Percentiles rank a stretch among this genome's conserved stretches.
Evolutionary conservation across 2,113 vertebrate species (phyloP).

Genomic region (Prionailurus viverrinus): DNA sequence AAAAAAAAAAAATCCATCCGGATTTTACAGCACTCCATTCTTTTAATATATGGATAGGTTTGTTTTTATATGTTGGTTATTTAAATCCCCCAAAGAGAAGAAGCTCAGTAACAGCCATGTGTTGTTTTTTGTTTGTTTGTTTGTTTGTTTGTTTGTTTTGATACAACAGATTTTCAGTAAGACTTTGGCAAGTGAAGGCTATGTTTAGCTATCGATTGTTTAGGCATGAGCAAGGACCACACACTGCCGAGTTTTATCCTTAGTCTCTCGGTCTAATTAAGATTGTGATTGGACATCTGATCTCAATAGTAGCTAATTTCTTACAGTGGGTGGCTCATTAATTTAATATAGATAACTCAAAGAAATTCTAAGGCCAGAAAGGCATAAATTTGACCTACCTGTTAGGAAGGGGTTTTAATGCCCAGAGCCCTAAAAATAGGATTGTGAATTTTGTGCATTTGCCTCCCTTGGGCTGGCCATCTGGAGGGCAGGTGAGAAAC

Average conservation of each 20-base stretch:
- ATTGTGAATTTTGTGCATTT: not conserved
- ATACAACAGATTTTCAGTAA: not conserved
- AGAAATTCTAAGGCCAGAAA: not conserved
- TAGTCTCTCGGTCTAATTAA: not conserved
- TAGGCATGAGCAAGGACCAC: not conserved
- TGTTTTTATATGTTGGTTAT: not conserved
- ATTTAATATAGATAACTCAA: not conserved
- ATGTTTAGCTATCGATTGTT: not conserved
- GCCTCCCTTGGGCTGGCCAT: not conserved
- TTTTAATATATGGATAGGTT: not conserved
- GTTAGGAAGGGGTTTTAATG: not conserved
- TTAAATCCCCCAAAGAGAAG: not conserved
- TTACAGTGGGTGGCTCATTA: not conserved
- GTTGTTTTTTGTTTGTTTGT: not conserved
- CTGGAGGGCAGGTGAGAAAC: not conserved
- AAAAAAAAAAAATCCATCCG: not conserved
- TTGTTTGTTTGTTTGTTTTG: no score
- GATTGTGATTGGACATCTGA: not conserved
- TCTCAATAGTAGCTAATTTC: not conserved
- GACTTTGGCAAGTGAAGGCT: not conserved
- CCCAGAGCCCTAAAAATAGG: not conserved
- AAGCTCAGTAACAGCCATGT: not conserved
- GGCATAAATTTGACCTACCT: not conserved
- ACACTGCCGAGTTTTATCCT: not conserved
- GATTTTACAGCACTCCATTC: not conserved